Percentiles rank a stretch among this genome's conserved stretches.
phyloP scores from a whole-genome alignment of 2,113 vertebrate species.

The Hydrochoerus hydrochaeris region DNA sequence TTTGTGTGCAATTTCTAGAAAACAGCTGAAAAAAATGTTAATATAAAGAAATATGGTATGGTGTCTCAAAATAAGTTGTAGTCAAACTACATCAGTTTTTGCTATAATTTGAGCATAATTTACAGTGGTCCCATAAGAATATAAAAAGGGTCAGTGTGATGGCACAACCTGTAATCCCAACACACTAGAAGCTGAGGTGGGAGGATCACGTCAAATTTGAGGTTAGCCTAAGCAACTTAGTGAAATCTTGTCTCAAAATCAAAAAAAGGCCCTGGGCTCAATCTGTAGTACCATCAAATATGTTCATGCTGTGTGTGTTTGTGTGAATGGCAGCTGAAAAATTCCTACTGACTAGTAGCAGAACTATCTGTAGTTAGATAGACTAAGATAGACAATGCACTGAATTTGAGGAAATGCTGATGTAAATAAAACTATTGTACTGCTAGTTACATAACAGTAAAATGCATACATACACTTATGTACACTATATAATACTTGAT shows the following conservation, averaged over 20 bases:
- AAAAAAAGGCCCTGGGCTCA: background rate
- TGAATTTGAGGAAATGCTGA: background rate
- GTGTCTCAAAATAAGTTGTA: background rate
- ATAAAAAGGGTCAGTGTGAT: background rate
- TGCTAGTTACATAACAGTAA: background rate
- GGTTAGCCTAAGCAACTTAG: background rate
- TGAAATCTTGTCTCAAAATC: background rate
- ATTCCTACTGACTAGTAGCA: background rate
- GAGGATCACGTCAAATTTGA: background rate
- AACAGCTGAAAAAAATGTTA: slow-evolving; percentile 15
- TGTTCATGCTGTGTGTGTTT: background rate
- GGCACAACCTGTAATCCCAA: background rate
- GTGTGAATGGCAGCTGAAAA: background rate
- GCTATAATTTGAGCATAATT: background rate
- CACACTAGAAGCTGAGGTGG: background rate
- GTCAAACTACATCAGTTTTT: background rate
- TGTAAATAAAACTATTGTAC: background rate
- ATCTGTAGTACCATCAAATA: background rate
- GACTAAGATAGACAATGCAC: background rate
- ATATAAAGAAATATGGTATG: background rate
- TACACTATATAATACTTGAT: background rate
- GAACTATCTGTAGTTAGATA: background rate
- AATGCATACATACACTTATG: background rate
- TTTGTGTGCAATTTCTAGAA: background rate
- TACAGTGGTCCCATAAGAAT: background rate